Evolutionary conservation across 2,888 invertebrate species (phyloP).

Genomic region (Ichneumon xanthorius): DNA sequence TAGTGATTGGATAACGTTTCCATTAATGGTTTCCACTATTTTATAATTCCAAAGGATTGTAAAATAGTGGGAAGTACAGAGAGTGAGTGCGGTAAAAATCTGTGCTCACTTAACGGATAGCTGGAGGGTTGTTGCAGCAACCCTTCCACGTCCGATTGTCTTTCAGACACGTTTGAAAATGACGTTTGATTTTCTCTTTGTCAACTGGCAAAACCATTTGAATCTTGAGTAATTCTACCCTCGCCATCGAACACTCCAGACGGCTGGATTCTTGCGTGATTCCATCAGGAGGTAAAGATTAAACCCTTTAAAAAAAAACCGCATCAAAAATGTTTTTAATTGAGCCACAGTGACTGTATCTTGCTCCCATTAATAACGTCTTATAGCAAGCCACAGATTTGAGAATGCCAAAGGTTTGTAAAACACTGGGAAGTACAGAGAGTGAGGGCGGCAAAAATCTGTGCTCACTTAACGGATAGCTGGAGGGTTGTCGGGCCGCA

Average conservation of each 20-base stretch:
- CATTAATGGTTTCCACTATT: no score
- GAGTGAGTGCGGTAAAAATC: conserved; percentile 49
- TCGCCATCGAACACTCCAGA: no score
- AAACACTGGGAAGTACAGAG: conserved; percentile 40
- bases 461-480: conserved; percentile 65
- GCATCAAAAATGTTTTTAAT: not conserved
- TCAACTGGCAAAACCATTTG: no score
- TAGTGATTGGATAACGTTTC: not conserved
- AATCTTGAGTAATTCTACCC: no score
- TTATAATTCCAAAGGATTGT: conserved; percentile 44
- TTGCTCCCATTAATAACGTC: not conserved
- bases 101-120: conserved; percentile 65
- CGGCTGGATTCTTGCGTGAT: no score
- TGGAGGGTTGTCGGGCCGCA: conserved; percentile 55
- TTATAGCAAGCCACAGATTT: conserved; percentile 39
- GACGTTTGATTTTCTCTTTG: no score
- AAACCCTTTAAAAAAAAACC: not conserved
- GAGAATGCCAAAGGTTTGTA: conserved; percentile 52
- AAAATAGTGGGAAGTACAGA: conserved; percentile 40
- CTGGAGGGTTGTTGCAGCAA: conserved; percentile 64
- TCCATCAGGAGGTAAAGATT: not conserved
- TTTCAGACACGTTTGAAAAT: no score
- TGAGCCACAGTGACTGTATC: not conserved
- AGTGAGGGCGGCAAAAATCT: conserved; percentile 53
- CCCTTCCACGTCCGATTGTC: conserved; percentile 57